Evolutionary conservation across 2,888 invertebrate genomes (phyloP).

Genomic region (Cyclophora punctaria): DNA sequence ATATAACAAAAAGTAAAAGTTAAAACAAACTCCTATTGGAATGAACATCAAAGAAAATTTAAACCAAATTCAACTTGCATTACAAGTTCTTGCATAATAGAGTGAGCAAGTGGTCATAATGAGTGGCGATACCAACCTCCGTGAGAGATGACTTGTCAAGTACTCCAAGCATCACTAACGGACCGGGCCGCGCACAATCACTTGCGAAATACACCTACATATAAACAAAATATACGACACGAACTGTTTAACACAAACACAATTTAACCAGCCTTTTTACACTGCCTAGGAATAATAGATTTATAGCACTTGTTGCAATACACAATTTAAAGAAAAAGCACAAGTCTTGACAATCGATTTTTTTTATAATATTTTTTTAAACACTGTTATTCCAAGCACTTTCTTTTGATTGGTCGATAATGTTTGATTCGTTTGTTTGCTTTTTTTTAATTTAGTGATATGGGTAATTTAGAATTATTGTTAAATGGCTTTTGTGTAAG

Average conservation of each 20-base stretch:
- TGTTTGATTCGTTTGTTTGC: conserved; percentile 37
- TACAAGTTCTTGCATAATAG: conserved; percentile 35
- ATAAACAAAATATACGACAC: too few species aligned
- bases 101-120: conserved; percentile 19
- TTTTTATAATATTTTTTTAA: conserved; percentile 36
- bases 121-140: conserved; percentile 34
- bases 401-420: conserved; percentile 36
- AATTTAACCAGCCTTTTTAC: conserved; percentile 5
- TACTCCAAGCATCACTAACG: conserved; percentile 51
- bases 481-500: conserved; percentile 23
- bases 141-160: conserved; percentile 35
- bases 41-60: background rate
- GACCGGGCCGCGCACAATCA: conserved; percentile 38
- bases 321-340: conserved; percentile 49
- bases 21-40: background rate
- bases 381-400: conserved; percentile 32
- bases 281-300: too few species aligned
- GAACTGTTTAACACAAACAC: conserved; percentile 34
- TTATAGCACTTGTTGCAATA: conserved; percentile 58
- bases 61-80: conserved; percentile 4
- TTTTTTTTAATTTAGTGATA: conserved; percentile 16
- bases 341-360: conserved; percentile 58
- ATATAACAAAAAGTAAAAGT: too few species aligned
- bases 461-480: conserved; percentile 1
- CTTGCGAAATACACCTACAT: conserved; percentile 44